These are phyloP conservation scores for Temnothorax longispinosus DNA, from an alignment of 1,140 invertebrate species.

Conservation along the genomic window DNA sequence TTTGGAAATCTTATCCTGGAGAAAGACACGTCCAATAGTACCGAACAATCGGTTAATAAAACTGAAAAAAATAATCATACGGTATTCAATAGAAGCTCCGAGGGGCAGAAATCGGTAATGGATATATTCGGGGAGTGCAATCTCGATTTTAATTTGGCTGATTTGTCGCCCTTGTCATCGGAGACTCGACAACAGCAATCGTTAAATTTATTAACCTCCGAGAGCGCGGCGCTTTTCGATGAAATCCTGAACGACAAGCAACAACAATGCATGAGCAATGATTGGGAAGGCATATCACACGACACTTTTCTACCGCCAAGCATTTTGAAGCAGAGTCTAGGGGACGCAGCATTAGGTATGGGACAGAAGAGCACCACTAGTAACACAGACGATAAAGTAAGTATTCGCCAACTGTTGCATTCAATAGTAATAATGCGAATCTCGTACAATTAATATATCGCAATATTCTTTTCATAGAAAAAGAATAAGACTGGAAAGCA, in stretches of 20 bases:
- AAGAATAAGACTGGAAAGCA: slow-evolving; percentile 77
- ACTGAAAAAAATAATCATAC: slow-evolving; percentile 48
- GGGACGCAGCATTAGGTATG: slow-evolving; percentile 73
- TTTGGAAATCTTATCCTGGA: slow-evolving; percentile 72
- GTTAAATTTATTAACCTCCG: slow-evolving; percentile 78
- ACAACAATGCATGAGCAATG: slow-evolving; percentile 67
- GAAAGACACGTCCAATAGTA: slow-evolving; percentile 49
- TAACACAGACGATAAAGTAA: slow-evolving; percentile 66
- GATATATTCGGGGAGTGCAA: slow-evolving; percentile 74
- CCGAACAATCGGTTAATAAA: slow-evolving; percentile 36
- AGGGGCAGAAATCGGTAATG: slow-evolving; percentile 73
- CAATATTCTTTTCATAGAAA: slow-evolving; percentile 69
- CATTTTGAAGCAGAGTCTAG: slow-evolving; percentile 83
- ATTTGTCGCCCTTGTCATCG: slow-evolving; percentile 68
- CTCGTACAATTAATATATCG: neutral
- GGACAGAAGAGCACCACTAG: slow-evolving; percentile 51
- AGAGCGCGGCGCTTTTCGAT: slow-evolving; percentile 81
- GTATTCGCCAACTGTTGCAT: neutral
- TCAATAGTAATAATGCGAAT: neutral
- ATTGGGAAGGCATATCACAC: slow-evolving; percentile 79
- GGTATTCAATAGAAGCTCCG: slow-evolving; percentile 74
- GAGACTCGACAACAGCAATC: slow-evolving; percentile 71
- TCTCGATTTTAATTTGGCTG: slow-evolving; percentile 69
- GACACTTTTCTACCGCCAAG: slow-evolving; percentile 82
- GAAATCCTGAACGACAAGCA: slow-evolving; percentile 81